Percentiles rank a stretch among this genome's conserved stretches.
phyloP scores from a whole-genome alignment of 2,888 invertebrate species.

The Cataglyphis albicans region DNA sequence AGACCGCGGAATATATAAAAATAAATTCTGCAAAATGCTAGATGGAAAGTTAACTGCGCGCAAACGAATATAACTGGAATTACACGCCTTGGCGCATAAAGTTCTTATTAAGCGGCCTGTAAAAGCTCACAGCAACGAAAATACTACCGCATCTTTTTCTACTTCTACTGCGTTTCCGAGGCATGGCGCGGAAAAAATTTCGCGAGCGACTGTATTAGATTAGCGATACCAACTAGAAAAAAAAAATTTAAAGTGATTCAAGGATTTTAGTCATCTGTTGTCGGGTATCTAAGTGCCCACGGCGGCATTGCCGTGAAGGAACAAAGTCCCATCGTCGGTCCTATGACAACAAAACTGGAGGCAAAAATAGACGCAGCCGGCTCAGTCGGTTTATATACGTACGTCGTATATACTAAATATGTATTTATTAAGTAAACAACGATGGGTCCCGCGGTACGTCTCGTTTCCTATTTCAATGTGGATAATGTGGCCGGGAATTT shows the following conservation, averaged over 20 bases:
- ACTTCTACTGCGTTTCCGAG: not conserved
- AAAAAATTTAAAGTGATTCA: slow-evolving; percentile 61
- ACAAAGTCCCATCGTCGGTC: slow-evolving; percentile 76
- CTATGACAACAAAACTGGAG: slow-evolving; percentile 84
- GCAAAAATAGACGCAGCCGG: slow-evolving; percentile 84
- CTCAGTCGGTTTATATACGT: slow-evolving; percentile 76
- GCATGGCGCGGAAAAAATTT: slow-evolving; percentile 36
- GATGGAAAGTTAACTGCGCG: slow-evolving; percentile 34
- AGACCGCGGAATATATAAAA: slow-evolving; percentile 46
- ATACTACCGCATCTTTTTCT: not conserved
- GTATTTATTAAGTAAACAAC: slow-evolving; percentile 86
- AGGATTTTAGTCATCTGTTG: slow-evolving; percentile 62
- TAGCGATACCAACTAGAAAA: slow-evolving; percentile 55
- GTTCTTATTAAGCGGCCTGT: slow-evolving; percentile 39
- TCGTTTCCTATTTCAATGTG: slow-evolving; percentile 72
- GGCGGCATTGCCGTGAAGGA: slow-evolving; percentile 55
- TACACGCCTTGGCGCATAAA: slow-evolving; percentile 47
- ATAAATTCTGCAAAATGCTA: slow-evolving; percentile 48
- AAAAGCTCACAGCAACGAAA: slow-evolving; percentile 35
- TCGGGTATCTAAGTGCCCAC: slow-evolving; percentile 60
- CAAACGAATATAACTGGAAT: slow-evolving; percentile 41
- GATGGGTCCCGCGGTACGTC: slow-evolving; percentile 69
- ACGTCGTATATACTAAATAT: slow-evolving; percentile 82
- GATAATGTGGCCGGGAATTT: slow-evolving; percentile 59
- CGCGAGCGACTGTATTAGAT: slow-evolving; percentile 57